Percentiles rank a stretch among this genome's conserved stretches.
Evolutionary conservation across 2,113 vertebrate species (phyloP).

Genomic region (Otolemur garnettii): DNA sequence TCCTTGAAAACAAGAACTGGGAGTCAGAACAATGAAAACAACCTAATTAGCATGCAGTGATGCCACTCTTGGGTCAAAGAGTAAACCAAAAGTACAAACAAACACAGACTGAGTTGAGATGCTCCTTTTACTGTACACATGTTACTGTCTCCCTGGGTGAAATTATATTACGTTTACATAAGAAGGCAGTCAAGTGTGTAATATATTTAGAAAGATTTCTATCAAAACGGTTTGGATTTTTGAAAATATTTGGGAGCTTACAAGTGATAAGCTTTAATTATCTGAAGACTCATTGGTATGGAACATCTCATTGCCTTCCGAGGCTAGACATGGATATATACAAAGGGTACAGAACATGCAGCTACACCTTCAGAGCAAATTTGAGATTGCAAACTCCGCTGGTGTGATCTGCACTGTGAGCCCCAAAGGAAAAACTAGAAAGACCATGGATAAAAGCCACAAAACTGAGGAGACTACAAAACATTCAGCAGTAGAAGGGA

Average conservation of each 20-base stretch:
- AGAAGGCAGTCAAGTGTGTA: constrained; percentile 70
- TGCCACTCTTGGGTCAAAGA: constrained; percentile 37
- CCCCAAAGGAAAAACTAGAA: constrained; percentile 53
- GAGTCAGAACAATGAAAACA: constrained; percentile 8
- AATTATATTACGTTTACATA: constrained; percentile 37
- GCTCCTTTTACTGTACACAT: background rate
- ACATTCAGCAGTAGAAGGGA: background rate
- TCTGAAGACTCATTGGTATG: constrained; percentile 46
- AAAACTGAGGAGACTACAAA: background rate
- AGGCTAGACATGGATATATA: background rate
- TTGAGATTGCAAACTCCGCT: background rate
- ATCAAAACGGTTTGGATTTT: constrained; percentile 62
- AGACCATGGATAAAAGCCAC: constrained; percentile 20
- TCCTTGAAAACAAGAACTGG: constrained; percentile 9
- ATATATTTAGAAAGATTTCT: constrained; percentile 75
- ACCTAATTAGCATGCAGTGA: constrained; percentile 44
- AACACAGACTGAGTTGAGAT: background rate
- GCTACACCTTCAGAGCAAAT: background rate
- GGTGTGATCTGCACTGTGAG: background rate
- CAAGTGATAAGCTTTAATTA: constrained; percentile 68
- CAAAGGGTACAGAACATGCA: background rate
- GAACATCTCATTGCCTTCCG: constrained; percentile 45
- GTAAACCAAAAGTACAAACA: constrained; percentile 44
- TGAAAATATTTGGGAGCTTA: constrained; percentile 70
- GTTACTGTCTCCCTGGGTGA: constrained; percentile 34